Percentiles rank a stretch among this genome's conserved stretches.
These are phyloP conservation scores for Heliconius sara DNA, from an alignment of 2,888 invertebrate genomes.

Conservation along the genomic window DNA sequence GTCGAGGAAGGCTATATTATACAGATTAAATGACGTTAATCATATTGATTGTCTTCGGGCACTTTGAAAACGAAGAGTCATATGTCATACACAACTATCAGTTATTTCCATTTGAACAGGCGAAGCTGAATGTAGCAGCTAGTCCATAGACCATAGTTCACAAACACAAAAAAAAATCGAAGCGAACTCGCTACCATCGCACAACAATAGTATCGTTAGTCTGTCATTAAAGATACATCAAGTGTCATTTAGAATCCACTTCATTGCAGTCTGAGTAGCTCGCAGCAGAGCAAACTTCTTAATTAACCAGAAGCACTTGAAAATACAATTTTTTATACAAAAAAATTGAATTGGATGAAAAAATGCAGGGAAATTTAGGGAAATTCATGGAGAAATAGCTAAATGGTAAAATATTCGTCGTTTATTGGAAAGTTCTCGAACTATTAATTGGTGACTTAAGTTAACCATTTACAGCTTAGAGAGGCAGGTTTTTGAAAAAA, in stretches of 20 bases:
- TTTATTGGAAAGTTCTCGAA: conserved; percentile 22
- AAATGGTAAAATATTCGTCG: neutral
- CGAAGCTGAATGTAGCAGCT: neutral
- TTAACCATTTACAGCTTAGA: conserved; percentile 9
- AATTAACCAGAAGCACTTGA: conserved; percentile 20
- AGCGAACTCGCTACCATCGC: conserved; percentile 3
- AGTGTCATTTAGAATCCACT: conserved; percentile 21
- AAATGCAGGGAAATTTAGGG: neutral
- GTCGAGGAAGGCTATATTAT: too few species aligned
- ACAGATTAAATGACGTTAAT: too few species aligned
- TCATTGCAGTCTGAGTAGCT: conserved; percentile 20
- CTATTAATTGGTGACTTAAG: conserved; percentile 40
- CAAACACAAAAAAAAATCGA: neutral
- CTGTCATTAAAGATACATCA: conserved; percentile 19
- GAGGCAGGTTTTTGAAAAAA: neutral
- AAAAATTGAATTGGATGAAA: neutral
- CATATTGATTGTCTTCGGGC: too few species aligned
- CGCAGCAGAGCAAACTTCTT: conserved; percentile 13
- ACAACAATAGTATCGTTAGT: conserved; percentile 10
- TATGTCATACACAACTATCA: too few species aligned
- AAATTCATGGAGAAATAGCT: neutral
- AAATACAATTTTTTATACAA: conserved; percentile 1
- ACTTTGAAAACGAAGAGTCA: too few species aligned
- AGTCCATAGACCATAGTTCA: neutral
- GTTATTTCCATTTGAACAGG: too few species aligned